A percentile compares a stretch with the other conserved stretches of the same genome.
These are phyloP conservation scores for Mesoligia furuncula DNA, from an alignment of 2,888 invertebrate species.

Conservation along the genomic window DNA sequence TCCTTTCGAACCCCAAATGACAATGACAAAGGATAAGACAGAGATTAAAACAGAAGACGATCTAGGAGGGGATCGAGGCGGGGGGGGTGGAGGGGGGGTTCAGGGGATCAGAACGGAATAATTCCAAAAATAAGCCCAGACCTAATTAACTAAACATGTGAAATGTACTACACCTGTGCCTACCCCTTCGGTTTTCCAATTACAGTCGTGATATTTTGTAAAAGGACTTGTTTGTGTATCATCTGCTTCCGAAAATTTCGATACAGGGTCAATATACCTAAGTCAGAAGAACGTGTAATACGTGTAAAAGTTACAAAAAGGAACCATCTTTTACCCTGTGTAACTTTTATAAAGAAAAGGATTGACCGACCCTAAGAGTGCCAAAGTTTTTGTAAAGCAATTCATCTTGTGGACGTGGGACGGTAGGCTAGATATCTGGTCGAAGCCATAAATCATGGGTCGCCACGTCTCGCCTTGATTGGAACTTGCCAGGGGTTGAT, in stretches of 20 bases:
- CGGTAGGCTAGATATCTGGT: conserved; percentile 49
- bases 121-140: neutral
- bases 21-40: too few species aligned
- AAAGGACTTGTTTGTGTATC: neutral
- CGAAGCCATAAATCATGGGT: conserved; percentile 69
- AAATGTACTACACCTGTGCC: neutral
- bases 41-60: too few species aligned
- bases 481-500: conserved; percentile 34
- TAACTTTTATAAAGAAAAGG: conserved; percentile 48
- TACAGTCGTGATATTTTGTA: neutral
- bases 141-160: neutral
- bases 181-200: neutral
- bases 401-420: conserved; percentile 68
- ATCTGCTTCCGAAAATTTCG: neutral
- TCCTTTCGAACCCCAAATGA: neutral
- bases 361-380: conserved; percentile 16
- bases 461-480: conserved; percentile 55
- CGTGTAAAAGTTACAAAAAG: neutral
- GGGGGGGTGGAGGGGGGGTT: too few species aligned
- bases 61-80: too few species aligned
- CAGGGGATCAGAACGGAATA: too few species aligned
- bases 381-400: conserved; percentile 55
- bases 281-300: neutral
- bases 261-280: neutral
- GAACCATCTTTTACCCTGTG: conserved; percentile 14